These are phyloP conservation scores for Acropternis orthonyx DNA, from an alignment of 2,797 vertebrate species.

Conservation along the genomic window DNA sequence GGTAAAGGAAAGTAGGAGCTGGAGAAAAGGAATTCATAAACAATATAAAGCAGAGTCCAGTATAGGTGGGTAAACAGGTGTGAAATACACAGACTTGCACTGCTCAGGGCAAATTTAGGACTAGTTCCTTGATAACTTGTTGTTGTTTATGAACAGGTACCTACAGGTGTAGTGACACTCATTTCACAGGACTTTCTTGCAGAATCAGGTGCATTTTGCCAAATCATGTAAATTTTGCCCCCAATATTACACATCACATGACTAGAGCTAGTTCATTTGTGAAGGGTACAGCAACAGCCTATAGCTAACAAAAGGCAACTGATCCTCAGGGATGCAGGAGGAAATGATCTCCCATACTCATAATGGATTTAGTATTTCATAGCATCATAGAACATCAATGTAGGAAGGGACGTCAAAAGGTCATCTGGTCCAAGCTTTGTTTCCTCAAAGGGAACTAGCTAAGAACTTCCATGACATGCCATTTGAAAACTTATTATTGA, in stretches of 20 bases:
- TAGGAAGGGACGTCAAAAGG: background rate
- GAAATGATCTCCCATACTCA: background rate
- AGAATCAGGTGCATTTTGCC: background rate
- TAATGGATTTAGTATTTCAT: background rate
- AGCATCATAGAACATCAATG: background rate
- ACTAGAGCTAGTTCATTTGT: background rate
- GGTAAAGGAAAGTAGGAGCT: background rate
- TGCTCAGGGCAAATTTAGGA: background rate
- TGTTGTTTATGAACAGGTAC: background rate
- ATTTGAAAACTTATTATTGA: background rate
- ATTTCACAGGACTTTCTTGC: background rate
- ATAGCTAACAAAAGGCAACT: background rate
- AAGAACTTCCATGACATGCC: background rate
- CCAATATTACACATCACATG: fast-evolving
- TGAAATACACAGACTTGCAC: background rate
- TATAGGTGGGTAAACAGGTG: fast-evolving
- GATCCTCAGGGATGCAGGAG: background rate
- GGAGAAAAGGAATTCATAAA: background rate
- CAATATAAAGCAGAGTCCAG: background rate
- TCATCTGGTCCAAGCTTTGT: background rate
- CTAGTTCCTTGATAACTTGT: background rate
- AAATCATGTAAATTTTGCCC: background rate
- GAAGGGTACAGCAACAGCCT: background rate
- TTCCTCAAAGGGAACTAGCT: background rate
- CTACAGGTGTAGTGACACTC: background rate